phyloP scores from a whole-genome alignment of 1,140 invertebrate species.

The Lutraria rhynchaena region DNA sequence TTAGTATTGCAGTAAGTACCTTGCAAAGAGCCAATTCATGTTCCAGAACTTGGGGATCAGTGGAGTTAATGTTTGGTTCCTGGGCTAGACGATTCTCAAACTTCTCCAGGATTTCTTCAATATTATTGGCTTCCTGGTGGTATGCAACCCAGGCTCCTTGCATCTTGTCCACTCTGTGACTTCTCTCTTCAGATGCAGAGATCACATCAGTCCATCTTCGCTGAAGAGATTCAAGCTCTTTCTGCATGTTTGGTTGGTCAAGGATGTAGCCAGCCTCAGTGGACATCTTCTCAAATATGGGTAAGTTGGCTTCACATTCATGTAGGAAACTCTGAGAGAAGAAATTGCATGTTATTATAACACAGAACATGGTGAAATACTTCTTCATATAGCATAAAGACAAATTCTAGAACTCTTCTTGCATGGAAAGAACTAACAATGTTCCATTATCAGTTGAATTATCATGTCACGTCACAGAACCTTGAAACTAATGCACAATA shows the following conservation, averaged over 20 bases:
- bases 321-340: slow-evolving; percentile 84
- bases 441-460: too few species aligned
- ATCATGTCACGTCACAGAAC: too few species aligned
- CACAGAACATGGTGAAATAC: too few species aligned
- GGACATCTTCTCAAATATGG: slow-evolving; percentile 78
- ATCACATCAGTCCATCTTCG: slow-evolving; percentile 81
- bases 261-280: slow-evolving; percentile 78
- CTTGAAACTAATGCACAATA: too few species aligned
- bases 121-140: slow-evolving; percentile 70
- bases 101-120: slow-evolving; percentile 75
- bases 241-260: slow-evolving; percentile 84
- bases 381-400: too few species aligned
- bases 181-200: slow-evolving; percentile 72
- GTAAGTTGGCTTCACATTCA: slow-evolving; percentile 89
- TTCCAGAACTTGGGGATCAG: slow-evolving; percentile 77
- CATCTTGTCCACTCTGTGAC: slow-evolving; percentile 75
- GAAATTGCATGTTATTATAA: too few species aligned
- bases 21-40: slow-evolving; percentile 78
- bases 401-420: too few species aligned
- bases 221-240: slow-evolving; percentile 80
- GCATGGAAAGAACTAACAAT: too few species aligned
- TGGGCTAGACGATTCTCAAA: slow-evolving; percentile 72
- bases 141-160: slow-evolving; percentile 74
- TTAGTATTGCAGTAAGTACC: too few species aligned
- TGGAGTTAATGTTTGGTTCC: slow-evolving; percentile 74